A percentile compares a stretch with the other conserved stretches of the same genome.
These are phyloP conservation scores for Hylaeus volcanicus DNA, from an alignment of 1,140 invertebrate species.

Conservation along the genomic window DNA sequence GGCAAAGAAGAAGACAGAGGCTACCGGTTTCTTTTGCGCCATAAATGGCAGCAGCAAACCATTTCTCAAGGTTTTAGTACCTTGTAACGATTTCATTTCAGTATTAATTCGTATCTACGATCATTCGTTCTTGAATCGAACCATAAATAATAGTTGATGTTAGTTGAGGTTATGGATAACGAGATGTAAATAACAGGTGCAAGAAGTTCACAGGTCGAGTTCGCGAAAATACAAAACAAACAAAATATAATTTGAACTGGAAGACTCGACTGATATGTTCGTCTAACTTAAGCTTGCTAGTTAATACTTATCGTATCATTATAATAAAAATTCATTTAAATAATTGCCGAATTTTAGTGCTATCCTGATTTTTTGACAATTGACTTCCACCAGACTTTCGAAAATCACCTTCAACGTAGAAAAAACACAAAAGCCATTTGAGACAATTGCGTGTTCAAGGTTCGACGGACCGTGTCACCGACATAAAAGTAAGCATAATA, in stretches of 20 bases:
- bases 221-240: not conserved
- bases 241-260: not conserved
- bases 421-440: not conserved
- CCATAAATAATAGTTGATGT: not conserved
- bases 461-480: not conserved
- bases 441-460: not conserved
- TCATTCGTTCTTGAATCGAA: not conserved
- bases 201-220: not conserved
- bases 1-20: constrained; percentile 32
- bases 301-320: not conserved
- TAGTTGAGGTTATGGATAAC: not conserved
- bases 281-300: not conserved
- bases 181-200: not conserved
- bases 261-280: not conserved
- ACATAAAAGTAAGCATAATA: not conserved
- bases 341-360: not conserved
- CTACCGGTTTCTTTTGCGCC: constrained; percentile 35
- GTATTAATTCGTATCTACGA: not conserved
- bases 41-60: constrained; percentile 28
- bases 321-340: not conserved
- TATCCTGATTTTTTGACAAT: too few species aligned
- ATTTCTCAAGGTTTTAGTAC: constrained; percentile 19
- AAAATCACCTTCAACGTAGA: not conserved
- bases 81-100: not conserved
- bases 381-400: too few species aligned